These are phyloP conservation scores for Calonectris borealis DNA, from an alignment of 2,113 vertebrate genomes.

Conservation along the genomic window DNA sequence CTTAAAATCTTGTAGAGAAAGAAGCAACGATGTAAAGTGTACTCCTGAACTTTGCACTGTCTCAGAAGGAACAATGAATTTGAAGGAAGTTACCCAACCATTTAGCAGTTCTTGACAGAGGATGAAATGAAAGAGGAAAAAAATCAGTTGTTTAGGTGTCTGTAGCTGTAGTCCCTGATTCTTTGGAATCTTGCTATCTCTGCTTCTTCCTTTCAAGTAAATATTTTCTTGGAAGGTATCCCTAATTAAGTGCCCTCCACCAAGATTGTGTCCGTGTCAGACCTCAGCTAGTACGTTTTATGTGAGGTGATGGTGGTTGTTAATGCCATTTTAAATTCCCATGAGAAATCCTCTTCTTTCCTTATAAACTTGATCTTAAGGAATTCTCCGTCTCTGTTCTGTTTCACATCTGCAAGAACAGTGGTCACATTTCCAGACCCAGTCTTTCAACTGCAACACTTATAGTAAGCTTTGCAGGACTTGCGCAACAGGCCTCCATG, in stretches of 20 bases:
- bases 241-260: not conserved
- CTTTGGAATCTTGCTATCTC: not conserved
- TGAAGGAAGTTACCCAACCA: not conserved
- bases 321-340: not conserved
- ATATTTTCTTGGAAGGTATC: not conserved
- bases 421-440: not conserved
- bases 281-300: not conserved
- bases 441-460: not conserved
- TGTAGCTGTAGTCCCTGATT: not conserved
- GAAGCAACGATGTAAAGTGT: not conserved
- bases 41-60: not conserved
- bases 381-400: not conserved
- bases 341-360: not conserved
- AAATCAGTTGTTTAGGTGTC: not conserved
- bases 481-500: rapidly evolving
- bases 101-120: not conserved
- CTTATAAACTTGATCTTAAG: not conserved
- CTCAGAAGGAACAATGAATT: not conserved
- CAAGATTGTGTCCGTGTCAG: not conserved
- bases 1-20: not conserved
- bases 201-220: not conserved
- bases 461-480: not conserved
- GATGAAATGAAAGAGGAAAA: not conserved
- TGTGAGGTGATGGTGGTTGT: not conserved
- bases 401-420: not conserved